Percentiles rank a stretch among this genome's conserved stretches.
Evolutionary conservation across 2,888 invertebrate genomes (phyloP).

Genomic region (Pseudococcus longispinus): DNA sequence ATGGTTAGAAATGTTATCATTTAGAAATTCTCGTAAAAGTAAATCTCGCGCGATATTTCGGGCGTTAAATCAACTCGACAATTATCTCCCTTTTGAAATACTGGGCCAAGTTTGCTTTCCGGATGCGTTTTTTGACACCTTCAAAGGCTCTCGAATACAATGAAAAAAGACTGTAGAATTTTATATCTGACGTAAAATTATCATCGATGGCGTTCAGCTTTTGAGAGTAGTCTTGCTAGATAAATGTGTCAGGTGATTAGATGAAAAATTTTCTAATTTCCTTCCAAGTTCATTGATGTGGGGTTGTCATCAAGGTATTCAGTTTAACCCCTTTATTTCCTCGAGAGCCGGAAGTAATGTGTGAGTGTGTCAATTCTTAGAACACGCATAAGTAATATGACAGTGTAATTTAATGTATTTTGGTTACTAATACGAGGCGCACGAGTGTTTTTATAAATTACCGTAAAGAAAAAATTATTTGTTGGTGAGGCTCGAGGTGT

Average conservation of each 20-base stretch:
- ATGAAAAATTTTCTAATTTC: slow-evolving; percentile 23
- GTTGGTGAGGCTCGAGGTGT: background rate
- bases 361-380: slow-evolving; percentile 1
- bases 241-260: background rate
- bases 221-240: too few relatives aligned
- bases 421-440: background rate
- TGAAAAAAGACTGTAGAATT: too few relatives aligned
- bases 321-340: background rate
- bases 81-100: background rate
- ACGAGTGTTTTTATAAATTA: slow-evolving; percentile 2
- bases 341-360: background rate
- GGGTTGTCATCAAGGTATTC: background rate
- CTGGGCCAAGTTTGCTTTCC: background rate
- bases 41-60: background rate
- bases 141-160: too few relatives aligned
- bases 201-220: background rate
- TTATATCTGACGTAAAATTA: background rate
- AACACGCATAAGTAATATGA: slow-evolving; percentile 14
- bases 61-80: slow-evolving; percentile 1
- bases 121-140: background rate
- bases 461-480: slow-evolving; percentile 14
- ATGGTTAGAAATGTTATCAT: background rate
- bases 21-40: background rate
- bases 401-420: slow-evolving; percentile 15
- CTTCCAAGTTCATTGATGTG: background rate